Evolutionary conservation across 2,113 vertebrate genomes (phyloP).

Genomic region (Chrysochloris asiatica): DNA sequence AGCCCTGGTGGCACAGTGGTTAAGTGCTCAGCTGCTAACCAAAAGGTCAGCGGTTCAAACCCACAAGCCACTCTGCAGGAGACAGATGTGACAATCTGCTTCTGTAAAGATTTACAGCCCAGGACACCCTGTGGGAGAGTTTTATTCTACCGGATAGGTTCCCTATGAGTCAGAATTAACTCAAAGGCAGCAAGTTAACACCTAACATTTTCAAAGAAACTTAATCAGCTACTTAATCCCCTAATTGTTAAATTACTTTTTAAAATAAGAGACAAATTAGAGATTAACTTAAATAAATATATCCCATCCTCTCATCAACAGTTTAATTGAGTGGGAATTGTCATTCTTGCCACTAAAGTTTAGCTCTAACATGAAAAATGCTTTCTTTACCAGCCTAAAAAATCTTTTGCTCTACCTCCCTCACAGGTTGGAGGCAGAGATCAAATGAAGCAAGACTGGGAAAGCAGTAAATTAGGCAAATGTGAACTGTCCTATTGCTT

Average conservation of each 20-base stretch:
- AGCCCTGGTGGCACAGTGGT: too few relatives aligned
- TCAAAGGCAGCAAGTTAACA: not conserved
- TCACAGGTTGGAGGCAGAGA: not conserved
- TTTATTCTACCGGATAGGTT: not conserved
- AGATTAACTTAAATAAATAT: slow-evolving; percentile 66
- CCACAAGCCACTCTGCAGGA: too few relatives aligned
- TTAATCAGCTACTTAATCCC: slow-evolving; percentile 66
- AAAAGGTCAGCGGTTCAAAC: not conserved
- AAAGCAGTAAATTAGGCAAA: not conserved
- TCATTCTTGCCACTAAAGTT: slow-evolving; percentile 12
- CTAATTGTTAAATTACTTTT: slow-evolving; percentile 63
- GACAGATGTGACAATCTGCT: not conserved
- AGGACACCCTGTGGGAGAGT: not conserved
- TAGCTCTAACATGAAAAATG: not conserved
- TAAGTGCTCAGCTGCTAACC: not conserved
- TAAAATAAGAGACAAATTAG: slow-evolving; percentile 50
- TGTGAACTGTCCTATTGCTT: not conserved
- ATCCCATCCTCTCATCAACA: slow-evolving; percentile 61
- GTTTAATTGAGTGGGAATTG: not conserved
- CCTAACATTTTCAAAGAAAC: slow-evolving; percentile 55
- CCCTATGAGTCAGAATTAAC: not conserved
- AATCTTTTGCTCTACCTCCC: not conserved
- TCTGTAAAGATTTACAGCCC: not conserved
- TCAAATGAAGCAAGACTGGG: not conserved
- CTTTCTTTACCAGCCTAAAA: not conserved